These are phyloP conservation scores for Rhagoletis pomonella DNA, from an alignment of 1,140 invertebrate species.

Conservation along the genomic window DNA sequence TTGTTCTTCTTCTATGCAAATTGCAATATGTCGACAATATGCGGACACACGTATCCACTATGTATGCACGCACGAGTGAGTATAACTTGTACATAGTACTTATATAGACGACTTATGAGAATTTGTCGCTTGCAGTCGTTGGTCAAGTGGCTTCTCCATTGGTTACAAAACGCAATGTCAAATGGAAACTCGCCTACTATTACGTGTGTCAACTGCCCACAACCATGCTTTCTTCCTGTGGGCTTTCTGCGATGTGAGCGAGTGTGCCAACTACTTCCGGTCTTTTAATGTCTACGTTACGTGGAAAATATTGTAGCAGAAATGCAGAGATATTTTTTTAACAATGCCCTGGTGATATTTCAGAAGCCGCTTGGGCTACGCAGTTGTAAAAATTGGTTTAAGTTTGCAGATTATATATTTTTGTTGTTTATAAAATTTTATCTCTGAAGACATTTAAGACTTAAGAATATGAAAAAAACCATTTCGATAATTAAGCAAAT, in stretches of 20 bases:
- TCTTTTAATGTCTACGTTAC: background rate
- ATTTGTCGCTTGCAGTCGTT: background rate
- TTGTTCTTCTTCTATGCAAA: slow-evolving; percentile 22
- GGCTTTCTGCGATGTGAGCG: background rate
- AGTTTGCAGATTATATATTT: no score
- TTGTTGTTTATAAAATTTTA: no score
- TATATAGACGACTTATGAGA: background rate
- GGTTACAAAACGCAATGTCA: background rate
- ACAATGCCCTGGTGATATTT: background rate
- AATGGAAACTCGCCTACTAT: background rate
- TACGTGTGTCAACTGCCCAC: background rate
- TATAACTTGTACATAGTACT: background rate
- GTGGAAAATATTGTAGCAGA: background rate
- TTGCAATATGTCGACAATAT: background rate
- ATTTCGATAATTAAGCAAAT: no score
- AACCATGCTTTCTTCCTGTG: background rate
- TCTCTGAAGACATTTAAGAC: no score
- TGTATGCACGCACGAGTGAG: background rate
- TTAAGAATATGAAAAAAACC: no score
- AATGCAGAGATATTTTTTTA: no score
- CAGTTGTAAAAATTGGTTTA: no score
- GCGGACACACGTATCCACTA: background rate
- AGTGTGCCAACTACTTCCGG: slow-evolving; percentile 19
- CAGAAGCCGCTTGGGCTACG: no score
- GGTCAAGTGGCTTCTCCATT: slow-evolving; percentile 3